A percentile compares a stretch with the other conserved stretches of the same genome.
phyloP scores from a whole-genome alignment of 2,797 vertebrate genomes.

The Malurus leucopterus region DNA sequence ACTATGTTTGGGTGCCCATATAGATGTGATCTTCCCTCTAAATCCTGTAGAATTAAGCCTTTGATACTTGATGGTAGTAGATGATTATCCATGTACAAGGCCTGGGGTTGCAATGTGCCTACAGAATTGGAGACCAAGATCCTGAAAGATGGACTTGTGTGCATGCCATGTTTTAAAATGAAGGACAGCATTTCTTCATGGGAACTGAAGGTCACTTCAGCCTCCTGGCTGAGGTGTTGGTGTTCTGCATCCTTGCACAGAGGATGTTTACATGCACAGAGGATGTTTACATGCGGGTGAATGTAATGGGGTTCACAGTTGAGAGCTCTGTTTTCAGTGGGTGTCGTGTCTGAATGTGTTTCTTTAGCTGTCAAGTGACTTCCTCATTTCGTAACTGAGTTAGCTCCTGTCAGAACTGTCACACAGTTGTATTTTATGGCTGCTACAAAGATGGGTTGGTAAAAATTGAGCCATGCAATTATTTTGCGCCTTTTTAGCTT shows the following conservation, averaged over 20 bases:
- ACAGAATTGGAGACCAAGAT: not conserved
- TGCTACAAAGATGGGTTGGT: not conserved
- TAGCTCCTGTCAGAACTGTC: not conserved
- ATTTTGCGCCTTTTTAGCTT: not conserved
- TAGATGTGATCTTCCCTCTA: not conserved
- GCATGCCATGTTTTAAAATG: not conserved
- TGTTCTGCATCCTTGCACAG: not conserved
- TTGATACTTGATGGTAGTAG: not conserved
- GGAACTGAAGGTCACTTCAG: not conserved
- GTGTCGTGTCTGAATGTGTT: not conserved
- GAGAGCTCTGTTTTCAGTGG: not conserved
- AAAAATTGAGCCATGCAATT: not conserved
- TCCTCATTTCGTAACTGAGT: not conserved
- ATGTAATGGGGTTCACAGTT: rapidly evolving
- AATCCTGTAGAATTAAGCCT: not conserved
- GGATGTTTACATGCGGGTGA: rapidly evolving
- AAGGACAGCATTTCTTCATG: not conserved
- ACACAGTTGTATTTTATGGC: not conserved
- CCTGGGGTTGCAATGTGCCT: not conserved
- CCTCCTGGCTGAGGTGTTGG: not conserved
- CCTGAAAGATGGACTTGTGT: not conserved
- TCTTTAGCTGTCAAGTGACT: not conserved
- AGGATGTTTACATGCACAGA: not conserved
- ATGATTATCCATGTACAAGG: not conserved
- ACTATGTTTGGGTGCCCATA: not conserved